Percentiles rank a stretch among this genome's conserved stretches.
Evolutionary conservation across 2,888 invertebrate genomes (phyloP).

Genomic region (Lasiommata megera): DNA sequence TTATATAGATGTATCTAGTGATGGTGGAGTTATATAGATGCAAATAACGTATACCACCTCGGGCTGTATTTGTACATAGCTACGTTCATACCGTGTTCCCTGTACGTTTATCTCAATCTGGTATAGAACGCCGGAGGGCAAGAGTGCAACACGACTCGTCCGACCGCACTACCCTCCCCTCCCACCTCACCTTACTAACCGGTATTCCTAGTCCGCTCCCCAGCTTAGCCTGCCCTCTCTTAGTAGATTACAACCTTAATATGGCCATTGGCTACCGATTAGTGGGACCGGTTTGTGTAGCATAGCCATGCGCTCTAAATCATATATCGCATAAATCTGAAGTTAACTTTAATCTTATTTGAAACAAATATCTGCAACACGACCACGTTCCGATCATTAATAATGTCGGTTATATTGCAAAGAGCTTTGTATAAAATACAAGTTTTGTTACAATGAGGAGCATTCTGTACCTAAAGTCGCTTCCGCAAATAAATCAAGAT

Average conservation of each 20-base stretch:
- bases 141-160: slow-evolving; percentile 57
- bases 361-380: background rate
- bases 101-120: slow-evolving; percentile 63
- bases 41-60: slow-evolving; percentile 24
- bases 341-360: slow-evolving; percentile 1
- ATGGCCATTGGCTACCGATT: slow-evolving; percentile 40
- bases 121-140: slow-evolving; percentile 50
- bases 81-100: slow-evolving; percentile 46
- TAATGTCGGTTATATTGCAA: background rate
- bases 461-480: too few species aligned
- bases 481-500: too few species aligned
- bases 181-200: slow-evolving; percentile 41
- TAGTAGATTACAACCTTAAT: slow-evolving; percentile 61
- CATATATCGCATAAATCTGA: slow-evolving; percentile 2
- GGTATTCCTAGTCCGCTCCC: slow-evolving; percentile 53
- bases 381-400: background rate
- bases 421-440: background rate
- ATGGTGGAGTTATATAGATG: too few species aligned
- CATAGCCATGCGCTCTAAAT: slow-evolving; percentile 8
- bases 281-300: slow-evolving; percentile 20
- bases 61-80: slow-evolving; percentile 33
- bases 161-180: slow-evolving; percentile 43
- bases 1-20: too few species aligned
- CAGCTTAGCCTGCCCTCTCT: slow-evolving; percentile 43
- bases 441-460: too few species aligned